Base-by-base conservation (phyloP, 2,113 vertebrate genomes). In the Nothobranchius furzeri region DNA sequence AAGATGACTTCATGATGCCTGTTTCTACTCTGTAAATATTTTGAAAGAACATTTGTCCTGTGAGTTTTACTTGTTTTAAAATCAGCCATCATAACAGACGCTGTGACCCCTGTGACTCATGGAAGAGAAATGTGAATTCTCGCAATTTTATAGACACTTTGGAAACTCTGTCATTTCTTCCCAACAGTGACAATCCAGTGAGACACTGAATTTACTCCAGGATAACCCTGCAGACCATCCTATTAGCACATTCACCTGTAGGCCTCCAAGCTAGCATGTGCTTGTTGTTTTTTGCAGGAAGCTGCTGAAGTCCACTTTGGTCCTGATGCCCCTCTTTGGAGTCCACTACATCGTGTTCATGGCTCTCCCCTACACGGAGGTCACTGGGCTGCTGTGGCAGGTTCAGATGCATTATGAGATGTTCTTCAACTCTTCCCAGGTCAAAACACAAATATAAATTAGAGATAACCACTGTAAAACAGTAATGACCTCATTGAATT, bases 331-430 rank as follows among this genome's bases (percentile, higher is more conserved):
- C 0, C 79, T 95, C 68, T 95, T 95, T 61, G 94, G 94, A 11
- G 94, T 95, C 15, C 94, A 95, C 85, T 95, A 94, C 77, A 93
- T 95, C 85, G 87, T 94, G 51, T 95, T 95, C 73, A 94, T 94
- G 91, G 94, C 93, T 52, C 89, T 94, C 20, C 94, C 94, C 5
- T 95, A 95, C 79, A 95, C 94, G 0, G 93, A 94, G 60, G 92
- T 94, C 11, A 89, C 84, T 0, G 93, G 92, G 47, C 71, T 93
- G 57, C 89, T 94, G 36, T 95, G 94, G 94, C 94, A 94, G 79
- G 91, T 95, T 45, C 94, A 95, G 83, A 95, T 95, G 94, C 94
- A 95, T 85, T 95, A 95, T 7, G 94, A 95, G 85, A 95, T 95
- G 93, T 91, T 95, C 84, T 95, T 95, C 86, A 95, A 95, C 81